phyloP scores from a whole-genome alignment of 53 echinoderm and acorn worm species.

The Holothuria scabra region DNA sequence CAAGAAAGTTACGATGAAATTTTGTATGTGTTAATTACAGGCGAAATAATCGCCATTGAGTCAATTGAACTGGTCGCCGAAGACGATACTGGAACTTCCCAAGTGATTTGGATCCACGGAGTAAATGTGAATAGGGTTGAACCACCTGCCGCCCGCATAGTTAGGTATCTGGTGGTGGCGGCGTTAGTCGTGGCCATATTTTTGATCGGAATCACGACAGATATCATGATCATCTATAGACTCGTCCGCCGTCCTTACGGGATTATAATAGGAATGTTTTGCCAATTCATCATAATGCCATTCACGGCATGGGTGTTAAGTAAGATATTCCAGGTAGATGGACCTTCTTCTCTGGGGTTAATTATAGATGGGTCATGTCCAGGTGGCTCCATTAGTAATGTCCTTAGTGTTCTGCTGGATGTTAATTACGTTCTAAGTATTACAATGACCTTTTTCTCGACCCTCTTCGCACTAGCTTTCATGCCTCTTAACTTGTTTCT shows the following conservation, averaged over 20 bases:
- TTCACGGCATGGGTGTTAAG: constrained; percentile 76
- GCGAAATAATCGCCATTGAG: background rate
- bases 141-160: background rate
- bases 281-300: constrained; percentile 96
- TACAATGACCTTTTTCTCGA: constrained; percentile 92
- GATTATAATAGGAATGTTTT: constrained; percentile 80
- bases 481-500: constrained; percentile 92
- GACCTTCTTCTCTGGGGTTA: constrained; percentile 74
- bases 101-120: background rate
- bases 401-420: constrained; percentile 82
- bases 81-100: background rate
- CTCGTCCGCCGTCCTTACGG: constrained; percentile 77
- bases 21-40: background rate
- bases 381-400: constrained; percentile 86
- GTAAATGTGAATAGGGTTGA: constrained; percentile 9
- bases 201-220: constrained; percentile 84
- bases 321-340: constrained; percentile 58
- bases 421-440: constrained; percentile 86
- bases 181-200: constrained; percentile 71
- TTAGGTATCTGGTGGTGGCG: constrained; percentile 62
- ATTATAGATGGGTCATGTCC: constrained; percentile 90
- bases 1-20: background rate
- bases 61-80: constrained; percentile 2
- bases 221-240: constrained; percentile 65
- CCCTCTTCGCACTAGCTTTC: constrained; percentile 80